Conservation (phyloP, 2,888 invertebrate genomes). For the Drosophila borealis region DNA sequence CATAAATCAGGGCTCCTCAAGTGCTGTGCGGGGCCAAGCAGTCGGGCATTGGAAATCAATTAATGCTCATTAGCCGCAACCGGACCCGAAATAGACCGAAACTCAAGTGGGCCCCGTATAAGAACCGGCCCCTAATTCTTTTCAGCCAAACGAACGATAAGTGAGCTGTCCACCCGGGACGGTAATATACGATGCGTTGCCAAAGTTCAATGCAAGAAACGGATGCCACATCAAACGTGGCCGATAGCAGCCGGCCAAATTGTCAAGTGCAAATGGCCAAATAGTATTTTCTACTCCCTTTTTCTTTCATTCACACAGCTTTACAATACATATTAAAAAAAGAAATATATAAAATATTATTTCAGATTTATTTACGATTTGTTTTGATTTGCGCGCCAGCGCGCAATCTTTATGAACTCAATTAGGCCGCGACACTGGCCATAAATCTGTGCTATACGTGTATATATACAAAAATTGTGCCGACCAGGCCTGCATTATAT, state of each 20-base stretch:
- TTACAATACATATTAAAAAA: slow-evolving; percentile 27
- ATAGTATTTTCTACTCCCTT: slow-evolving; percentile 45
- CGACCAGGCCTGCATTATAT: slow-evolving; percentile 21
- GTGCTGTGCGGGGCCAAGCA: slow-evolving; percentile 12
- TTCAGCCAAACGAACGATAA: slow-evolving; percentile 47
- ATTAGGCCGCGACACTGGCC: slow-evolving; percentile 38
- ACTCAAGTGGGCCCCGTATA: slow-evolving; percentile 44
- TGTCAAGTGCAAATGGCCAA: slow-evolving; percentile 56
- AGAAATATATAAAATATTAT: neutral
- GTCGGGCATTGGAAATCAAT: slow-evolving; percentile 54
- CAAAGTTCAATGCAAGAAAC: slow-evolving; percentile 61
- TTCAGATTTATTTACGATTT: slow-evolving; percentile 73
- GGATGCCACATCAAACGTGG: slow-evolving; percentile 63
- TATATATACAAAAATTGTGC: slow-evolving; percentile 15
- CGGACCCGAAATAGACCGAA: slow-evolving; percentile 20
- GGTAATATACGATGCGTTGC: slow-evolving; percentile 63
- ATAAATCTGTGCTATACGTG: slow-evolving; percentile 49
- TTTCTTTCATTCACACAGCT: slow-evolving; percentile 7
- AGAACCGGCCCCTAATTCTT: slow-evolving; percentile 21
- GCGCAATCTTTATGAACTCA: slow-evolving; percentile 66
- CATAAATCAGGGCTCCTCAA: slow-evolving; percentile 40
- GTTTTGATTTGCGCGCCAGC: slow-evolving; percentile 61
- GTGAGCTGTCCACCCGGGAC: slow-evolving; percentile 48
- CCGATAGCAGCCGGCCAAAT: slow-evolving; percentile 39
- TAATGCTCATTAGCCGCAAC: slow-evolving; percentile 60